Evolutionary conservation across 1,140 invertebrate species (phyloP), one percentile per base, ranked within the genome.

Genomic region (Drosophila ogumai): DNA sequence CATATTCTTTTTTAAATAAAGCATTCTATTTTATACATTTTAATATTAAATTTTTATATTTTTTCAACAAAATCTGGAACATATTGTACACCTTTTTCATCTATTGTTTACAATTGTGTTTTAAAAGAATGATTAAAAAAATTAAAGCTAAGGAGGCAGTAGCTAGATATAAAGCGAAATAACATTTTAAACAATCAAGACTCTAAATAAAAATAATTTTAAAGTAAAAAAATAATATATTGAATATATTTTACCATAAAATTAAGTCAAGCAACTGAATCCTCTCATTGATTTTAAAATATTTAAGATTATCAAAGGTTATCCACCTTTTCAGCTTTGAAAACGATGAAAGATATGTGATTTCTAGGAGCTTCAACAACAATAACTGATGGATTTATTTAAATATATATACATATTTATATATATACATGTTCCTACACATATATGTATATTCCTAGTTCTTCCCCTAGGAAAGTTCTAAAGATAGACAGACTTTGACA

Each of bases 401-500:
- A n/a, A 9, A 17, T 41, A 9, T 8, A 3, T 10, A 43, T 40
- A 41, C 5, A n/a, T 3, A 41, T n/a, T 0, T 15, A 5, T 32
- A 32, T 25, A 22, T n/a, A 49, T n/a, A 31, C 0, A 0, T 10
- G 10, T 5, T 25, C 0, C 8, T 9, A 15, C 3, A 15, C 3
- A 1, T 13, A n/a, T 7, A 15, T 3, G 0, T 13, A 52, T 68
- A 43, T 49, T 49, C 13, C 17, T 63, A 66, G 17, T 36, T 41
- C 13, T n/a, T 12, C 17, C 12, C 43, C n/a, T 22, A 6, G 43
- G 6, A 46, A 46, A 0, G 34, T 67, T 67, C 61, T 64, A 65
- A 17, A 36, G 41, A 69, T 58, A 72, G 66, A 72, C 66, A 57
- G 50, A 49, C 36, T 49, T 57, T 72, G 68, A 47, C 65, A 72